Conservation (phyloP, 2,888 invertebrate genomes). For the Julus scandinavius region DNA sequence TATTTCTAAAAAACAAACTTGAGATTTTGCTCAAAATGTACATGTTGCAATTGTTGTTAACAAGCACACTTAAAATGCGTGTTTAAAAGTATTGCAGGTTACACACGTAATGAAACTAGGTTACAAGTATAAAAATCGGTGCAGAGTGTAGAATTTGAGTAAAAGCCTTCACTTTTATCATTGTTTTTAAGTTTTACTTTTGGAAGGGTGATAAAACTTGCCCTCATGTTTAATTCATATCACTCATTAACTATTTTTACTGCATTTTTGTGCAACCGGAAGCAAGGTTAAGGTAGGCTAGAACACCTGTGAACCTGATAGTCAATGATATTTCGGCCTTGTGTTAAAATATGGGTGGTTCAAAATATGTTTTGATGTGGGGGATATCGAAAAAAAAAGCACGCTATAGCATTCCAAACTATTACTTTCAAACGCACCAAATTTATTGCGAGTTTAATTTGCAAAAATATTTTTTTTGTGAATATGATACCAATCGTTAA, state of each 20-base stretch:
- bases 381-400: background rate
- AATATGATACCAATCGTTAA: background rate
- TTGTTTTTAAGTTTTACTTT: background rate
- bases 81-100: too few species aligned
- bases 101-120: too few species aligned
- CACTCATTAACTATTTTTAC: background rate
- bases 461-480: background rate
- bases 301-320: conserved; percentile 6
- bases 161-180: background rate
- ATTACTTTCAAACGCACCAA: background rate
- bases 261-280: background rate
- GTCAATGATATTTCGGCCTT: background rate
- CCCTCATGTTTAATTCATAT: background rate
- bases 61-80: too few species aligned
- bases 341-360: background rate
- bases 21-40: too few species aligned
- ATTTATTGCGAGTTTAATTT: background rate
- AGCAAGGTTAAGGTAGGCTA: background rate
- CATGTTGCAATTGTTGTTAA: too few species aligned
- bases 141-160: too few species aligned
- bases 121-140: too few species aligned
- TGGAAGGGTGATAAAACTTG: background rate
- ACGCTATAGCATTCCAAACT: background rate
- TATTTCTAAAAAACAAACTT: too few species aligned
- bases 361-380: background rate